Evolutionary conservation across 1,140 invertebrate species (phyloP), one percentile per base, ranked within the genome.

Genomic region (Aphis gossypii): DNA sequence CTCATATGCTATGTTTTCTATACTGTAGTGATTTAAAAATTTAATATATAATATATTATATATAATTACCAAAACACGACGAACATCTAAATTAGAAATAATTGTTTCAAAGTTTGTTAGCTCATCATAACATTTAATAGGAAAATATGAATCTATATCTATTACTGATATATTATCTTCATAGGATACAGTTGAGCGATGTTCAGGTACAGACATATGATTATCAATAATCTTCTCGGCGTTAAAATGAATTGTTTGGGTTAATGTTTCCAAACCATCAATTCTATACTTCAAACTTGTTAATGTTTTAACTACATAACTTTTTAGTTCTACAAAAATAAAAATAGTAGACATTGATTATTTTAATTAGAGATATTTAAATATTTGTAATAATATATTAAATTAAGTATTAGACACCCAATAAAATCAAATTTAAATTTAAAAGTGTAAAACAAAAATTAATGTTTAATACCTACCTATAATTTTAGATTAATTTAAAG

Each of bases 81-180:
- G 68, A 82, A 82, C 14, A 82, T n/a, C 30, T 82, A 35, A 82
- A 82, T 82, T n/a, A 82, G 68, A 82, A 82, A 82, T 82, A n/a
- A n/a, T n/a, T n/a, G 68, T 82, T 82, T 82, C 68, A 82, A 82
- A 82, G n/a, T n/a, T 35, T n/a, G 11, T 35, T 82, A 82, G 68
- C n/a, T 82, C 68, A 18, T 82, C 68, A 14, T 54, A 21, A 54
- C 20, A 54, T 54, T 54, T 54, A 54, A 54, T 54, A 54, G 51
- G 51, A 54, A 54, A 82, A 82, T n/a, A 82, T 35, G 68, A 82
- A 82, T 82, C 68, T 7, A 82, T 82, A 82, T 82, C n/a, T n/a
- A 18, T 82, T 82, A 82, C n/a, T 82, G 68, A 82, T 21, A 54
- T 54, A 54, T 54, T 54, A 35, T 82, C 68, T 82, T 82, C 68